These are phyloP conservation scores for Anguilla obscura DNA, from an alignment of 2,797 vertebrate species.

Conservation along the genomic window DNA sequence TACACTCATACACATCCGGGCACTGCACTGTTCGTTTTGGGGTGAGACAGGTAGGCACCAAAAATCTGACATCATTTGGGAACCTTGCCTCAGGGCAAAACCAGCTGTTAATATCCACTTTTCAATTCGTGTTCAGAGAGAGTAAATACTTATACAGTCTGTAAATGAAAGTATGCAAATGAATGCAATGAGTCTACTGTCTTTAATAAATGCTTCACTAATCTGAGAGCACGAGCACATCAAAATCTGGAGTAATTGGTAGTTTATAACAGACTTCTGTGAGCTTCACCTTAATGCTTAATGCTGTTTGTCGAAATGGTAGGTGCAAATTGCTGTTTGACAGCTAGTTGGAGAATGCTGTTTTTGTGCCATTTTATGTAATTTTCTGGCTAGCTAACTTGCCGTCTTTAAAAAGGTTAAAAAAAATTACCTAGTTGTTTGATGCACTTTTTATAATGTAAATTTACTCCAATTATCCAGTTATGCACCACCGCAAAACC, in stretches of 20 bases:
- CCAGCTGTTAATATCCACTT: background rate
- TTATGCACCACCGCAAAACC: background rate
- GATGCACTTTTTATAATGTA: background rate
- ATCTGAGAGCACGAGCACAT: background rate
- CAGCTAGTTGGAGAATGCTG: background rate
- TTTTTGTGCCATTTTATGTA: background rate
- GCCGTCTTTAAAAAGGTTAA: background rate
- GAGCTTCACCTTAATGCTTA: background rate
- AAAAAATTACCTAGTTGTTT: background rate
- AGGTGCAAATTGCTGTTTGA: background rate
- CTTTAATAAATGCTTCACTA: background rate
- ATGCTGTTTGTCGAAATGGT: background rate
- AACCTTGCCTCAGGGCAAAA: background rate
- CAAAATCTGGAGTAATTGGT: background rate
- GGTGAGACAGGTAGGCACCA: background rate
- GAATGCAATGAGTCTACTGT: background rate
- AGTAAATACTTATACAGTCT: background rate
- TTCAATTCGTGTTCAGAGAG: background rate
- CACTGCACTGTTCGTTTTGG: background rate
- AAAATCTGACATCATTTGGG: background rate
- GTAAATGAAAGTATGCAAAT: background rate
- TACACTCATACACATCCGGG: background rate
- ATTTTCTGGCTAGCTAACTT: background rate
- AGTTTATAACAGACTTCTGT: background rate
- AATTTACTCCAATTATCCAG: background rate